Percentiles rank a stretch among this genome's conserved stretches.
These are phyloP conservation scores for Cheiracanthium punctorium DNA, from an alignment of 2,888 invertebrate genomes.

Conservation along the genomic window DNA sequence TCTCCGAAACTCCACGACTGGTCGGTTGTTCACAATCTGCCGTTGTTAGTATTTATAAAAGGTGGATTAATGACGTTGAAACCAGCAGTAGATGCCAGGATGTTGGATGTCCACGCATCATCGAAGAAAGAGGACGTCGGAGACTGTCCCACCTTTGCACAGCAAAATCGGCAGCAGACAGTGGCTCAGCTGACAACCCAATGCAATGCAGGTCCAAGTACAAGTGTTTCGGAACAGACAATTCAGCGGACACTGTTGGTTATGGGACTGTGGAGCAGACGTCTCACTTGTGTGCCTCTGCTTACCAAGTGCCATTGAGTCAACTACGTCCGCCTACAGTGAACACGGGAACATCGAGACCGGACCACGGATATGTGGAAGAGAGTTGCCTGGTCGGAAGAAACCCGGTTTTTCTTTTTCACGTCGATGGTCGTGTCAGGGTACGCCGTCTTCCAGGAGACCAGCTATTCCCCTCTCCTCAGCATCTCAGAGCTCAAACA, in stretches of 20 bases:
- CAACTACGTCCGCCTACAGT: too few species aligned
- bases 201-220: constrained; percentile 2
- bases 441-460: not conserved
- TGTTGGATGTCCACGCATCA: not conserved
- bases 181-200: constrained; percentile 24
- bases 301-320: too few species aligned
- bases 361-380: too few species aligned
- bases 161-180: not conserved
- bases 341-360: too few species aligned
- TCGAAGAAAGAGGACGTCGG: not conserved
- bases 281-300: too few species aligned
- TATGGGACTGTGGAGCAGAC: constrained; percentile 5
- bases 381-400: not conserved
- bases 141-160: not conserved
- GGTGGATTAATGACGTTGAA: not conserved
- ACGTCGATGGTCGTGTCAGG: not conserved
- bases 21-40: too few species aligned
- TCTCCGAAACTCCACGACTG: too few species aligned
- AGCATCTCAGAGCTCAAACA: too few species aligned
- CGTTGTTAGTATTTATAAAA: too few species aligned
- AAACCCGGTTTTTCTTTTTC: not conserved
- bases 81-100: not conserved
- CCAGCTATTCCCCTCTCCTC: not conserved
- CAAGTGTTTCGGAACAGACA: not conserved
- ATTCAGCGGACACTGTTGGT: constrained; percentile 24